phyloP scores from a whole-genome alignment of 2,797 vertebrate species.

The Mormyrops boulengeri region DNA sequence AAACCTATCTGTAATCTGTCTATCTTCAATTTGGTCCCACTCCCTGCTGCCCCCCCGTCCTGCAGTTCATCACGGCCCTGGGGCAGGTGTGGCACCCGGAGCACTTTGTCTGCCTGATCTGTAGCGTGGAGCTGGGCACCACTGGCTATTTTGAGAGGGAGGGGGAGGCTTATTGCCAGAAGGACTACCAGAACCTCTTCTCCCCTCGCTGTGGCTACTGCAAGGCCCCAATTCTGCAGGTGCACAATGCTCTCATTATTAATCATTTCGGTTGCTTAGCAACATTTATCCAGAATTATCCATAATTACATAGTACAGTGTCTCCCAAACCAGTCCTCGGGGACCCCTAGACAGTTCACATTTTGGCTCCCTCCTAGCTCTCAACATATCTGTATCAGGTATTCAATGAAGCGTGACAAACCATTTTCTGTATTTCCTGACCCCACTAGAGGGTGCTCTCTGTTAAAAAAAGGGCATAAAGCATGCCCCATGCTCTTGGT shows the following conservation, averaged over 20 bases:
- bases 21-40: neutral
- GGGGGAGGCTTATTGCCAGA: conserved; percentile 67
- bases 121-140: conserved; percentile 64
- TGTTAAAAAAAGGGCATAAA: too few relatives aligned
- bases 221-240: conserved; percentile 59
- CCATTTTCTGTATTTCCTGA: neutral
- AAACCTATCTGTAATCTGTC: neutral
- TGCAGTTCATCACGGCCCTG: conserved; percentile 76
- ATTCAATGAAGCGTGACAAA: neutral
- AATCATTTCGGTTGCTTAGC: neutral
- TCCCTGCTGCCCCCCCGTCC: neutral
- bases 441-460: neutral
- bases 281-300: neutral
- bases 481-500: too few relatives aligned
- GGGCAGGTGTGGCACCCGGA: conserved; percentile 82
- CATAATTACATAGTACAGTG: neutral
- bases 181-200: conserved; percentile 73
- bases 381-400: neutral
- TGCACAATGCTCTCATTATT: conserved; percentile 23
- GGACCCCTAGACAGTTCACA: neutral
- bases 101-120: conserved; percentile 76
- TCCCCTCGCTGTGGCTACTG: conserved; percentile 66
- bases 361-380: neutral
- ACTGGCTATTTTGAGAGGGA: conserved; percentile 76
- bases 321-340: neutral